phyloP scores from a whole-genome alignment of 35 echinoderm and acorn worm genomes.

The Amphiura filiformis region DNA sequence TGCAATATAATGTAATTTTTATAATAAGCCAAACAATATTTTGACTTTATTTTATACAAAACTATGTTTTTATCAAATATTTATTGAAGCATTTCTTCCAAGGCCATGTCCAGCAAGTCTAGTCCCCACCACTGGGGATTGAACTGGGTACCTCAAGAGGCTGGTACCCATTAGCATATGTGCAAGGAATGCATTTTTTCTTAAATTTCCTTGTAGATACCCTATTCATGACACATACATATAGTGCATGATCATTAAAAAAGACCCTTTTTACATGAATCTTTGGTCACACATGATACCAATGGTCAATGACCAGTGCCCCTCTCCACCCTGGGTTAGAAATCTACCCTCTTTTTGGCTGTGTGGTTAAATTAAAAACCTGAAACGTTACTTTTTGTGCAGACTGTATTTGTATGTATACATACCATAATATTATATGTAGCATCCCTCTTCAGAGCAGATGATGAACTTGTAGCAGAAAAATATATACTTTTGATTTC shows the following conservation, averaged over 20 bases:
- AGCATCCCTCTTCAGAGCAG: constrained; percentile 31
- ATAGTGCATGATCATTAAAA: neutral
- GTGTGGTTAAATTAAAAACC: neutral
- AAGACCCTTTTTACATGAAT: neutral
- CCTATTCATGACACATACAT: neutral
- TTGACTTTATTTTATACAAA: too few relatives aligned
- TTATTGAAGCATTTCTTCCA: too few relatives aligned
- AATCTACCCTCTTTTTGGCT: neutral
- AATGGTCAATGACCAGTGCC: neutral
- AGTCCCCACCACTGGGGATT: too few relatives aligned
- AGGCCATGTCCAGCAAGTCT: too few relatives aligned
- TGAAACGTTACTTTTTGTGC: neutral
- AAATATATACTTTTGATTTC: constrained; percentile 53
- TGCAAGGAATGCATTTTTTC: too few relatives aligned
- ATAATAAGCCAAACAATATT: too few relatives aligned
- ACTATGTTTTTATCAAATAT: too few relatives aligned
- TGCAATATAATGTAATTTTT: too few relatives aligned
- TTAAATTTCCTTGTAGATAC: too few relatives aligned
- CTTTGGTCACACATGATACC: neutral
- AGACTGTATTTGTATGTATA: neutral
- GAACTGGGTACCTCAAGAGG: too few relatives aligned
- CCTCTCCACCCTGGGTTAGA: too few relatives aligned
- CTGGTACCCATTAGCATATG: too few relatives aligned
- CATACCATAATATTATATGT: neutral
- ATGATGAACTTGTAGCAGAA: constrained; percentile 47